Conservation (phyloP, 2,797 vertebrate genomes). For the Sebastes paucispinis region DNA sequence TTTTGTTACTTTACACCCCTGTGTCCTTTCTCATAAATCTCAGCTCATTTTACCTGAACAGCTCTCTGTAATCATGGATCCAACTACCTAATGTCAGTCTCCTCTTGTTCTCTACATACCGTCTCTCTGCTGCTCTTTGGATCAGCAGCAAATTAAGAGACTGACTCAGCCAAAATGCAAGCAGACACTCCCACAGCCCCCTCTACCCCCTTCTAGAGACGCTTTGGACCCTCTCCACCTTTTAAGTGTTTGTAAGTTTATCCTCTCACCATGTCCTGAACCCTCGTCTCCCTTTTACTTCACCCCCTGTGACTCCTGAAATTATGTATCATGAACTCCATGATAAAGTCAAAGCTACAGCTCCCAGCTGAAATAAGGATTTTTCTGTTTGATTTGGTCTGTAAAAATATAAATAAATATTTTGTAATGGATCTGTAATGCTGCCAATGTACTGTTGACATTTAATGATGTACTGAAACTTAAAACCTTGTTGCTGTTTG, state of each 20-base stretch:
- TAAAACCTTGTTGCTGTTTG: conserved; percentile 5
- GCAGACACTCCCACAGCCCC: conserved; percentile 31
- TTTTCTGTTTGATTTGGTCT: background rate
- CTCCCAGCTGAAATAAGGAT: background rate
- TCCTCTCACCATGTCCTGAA: conserved; percentile 8
- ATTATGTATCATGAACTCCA: background rate
- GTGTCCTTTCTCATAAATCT: conserved; percentile 22
- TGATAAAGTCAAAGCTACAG: background rate
- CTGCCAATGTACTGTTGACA: background rate
- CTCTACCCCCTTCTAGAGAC: background rate
- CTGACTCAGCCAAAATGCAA: conserved; percentile 55
- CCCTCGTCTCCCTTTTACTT: background rate
- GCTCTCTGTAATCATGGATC: conserved; percentile 23
- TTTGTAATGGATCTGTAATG: background rate
- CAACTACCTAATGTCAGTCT: conserved; percentile 1
- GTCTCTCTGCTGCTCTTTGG: background rate
- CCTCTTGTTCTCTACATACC: background rate
- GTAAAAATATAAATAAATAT: background rate
- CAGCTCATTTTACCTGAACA: conserved; percentile 16
- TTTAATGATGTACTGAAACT: conserved; percentile 7
- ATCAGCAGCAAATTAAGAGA: background rate
- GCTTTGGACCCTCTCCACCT: conserved; percentile 9
- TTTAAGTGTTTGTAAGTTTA: conserved; percentile 34
- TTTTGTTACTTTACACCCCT: background rate
- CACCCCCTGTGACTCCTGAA: background rate